Evolutionary conservation across 2,888 invertebrate species (phyloP).

Genomic region (Scaeva pyrastri): DNA sequence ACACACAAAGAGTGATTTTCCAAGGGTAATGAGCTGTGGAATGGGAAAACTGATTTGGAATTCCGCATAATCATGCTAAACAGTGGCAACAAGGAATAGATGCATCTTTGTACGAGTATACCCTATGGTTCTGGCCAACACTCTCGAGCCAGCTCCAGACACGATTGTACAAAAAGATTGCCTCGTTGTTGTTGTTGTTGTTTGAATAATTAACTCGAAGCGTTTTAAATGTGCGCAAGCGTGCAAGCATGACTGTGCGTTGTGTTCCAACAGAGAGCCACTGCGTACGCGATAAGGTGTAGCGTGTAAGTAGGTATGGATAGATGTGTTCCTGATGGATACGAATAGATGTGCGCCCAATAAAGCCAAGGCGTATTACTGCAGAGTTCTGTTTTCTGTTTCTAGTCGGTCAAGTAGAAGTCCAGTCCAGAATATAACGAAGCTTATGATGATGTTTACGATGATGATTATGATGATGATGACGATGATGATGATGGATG

Average conservation of each 20-base stretch:
- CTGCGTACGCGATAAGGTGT: conserved; percentile 18
- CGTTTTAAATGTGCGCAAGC: conserved; percentile 26
- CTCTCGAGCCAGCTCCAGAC: neutral
- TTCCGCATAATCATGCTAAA: conserved; percentile 76
- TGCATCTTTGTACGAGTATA: too few relatives aligned
- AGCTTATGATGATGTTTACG: conserved; percentile 39
- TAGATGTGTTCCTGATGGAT: conserved; percentile 47
- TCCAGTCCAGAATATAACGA: conserved; percentile 20
- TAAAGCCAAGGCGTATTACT: neutral
- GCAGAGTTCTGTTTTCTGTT: conserved; percentile 42
- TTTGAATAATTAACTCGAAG: conserved; percentile 45
- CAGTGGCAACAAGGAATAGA: conserved; percentile 56
- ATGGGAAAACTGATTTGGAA: conserved; percentile 70
- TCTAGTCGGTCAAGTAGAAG: conserved; percentile 33
- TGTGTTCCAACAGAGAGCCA: too few relatives aligned
- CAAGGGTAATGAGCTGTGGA: conserved; percentile 72
- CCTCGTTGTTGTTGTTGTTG: conserved; percentile 27
- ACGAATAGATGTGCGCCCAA: neutral
- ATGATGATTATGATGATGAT: conserved; percentile 62
- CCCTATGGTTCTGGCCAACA: conserved; percentile 49
- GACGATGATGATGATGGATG: conserved; percentile 43
- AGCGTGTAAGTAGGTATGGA: neutral
- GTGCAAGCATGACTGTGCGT: conserved; percentile 36
- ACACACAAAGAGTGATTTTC: conserved; percentile 44
- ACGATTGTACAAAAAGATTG: conserved; percentile 21